Evolutionary conservation across 1,140 invertebrate species (phyloP), one percentile per base, ranked within the genome.

Genomic region (Branchinecta lynchi): DNA sequence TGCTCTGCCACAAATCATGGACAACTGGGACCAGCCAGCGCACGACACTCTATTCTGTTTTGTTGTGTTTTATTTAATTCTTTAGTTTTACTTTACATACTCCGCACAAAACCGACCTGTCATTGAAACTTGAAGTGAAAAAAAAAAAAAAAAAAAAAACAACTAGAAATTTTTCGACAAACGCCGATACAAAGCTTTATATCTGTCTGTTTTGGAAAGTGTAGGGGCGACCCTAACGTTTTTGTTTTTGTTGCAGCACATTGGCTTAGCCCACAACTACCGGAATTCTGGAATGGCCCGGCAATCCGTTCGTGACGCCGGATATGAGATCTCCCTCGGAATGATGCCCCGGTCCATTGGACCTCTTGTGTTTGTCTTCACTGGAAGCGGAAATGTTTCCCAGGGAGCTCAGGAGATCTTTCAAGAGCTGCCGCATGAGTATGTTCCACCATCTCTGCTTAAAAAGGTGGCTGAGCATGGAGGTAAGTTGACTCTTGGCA

Each of bases 321-420:
- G 96, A 0, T 99, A 99, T 77, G 96, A 99, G 81, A 96, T 99
- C 60, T 87, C 96, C 0, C 79, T 99, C 45, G 95, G 93, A 15
- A 88, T 94, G 80, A 93, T 99, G 92, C 97, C 97, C 12, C 92
- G 93, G 77, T 98, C 96, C 0, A 88, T 99, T 69, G 97, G 96
- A 0, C 96, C 97, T 0, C 79, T 99, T 3, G 97, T 93, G 0
- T 97, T 99, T 80, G 89, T 99, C 1, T 99, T 99, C 76, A 98
- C 96, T 8, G 97, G 97, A 7, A 92, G 92, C 12, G 86, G 82
- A 70, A 87, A 87, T 78, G 85, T 87, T 3, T 85, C 84, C 12
- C 82, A 84, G 77, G 82, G 73, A 8, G 73, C 72, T 51, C 67
- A 76, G 70, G 76, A 75, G 69, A 75, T 76, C 51, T 73, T 76